A percentile compares a stretch with the other conserved stretches of the same genome.
These are phyloP conservation scores for Sebastes dallii DNA, from an alignment of 2,797 vertebrate species.

Conservation along the genomic window DNA sequence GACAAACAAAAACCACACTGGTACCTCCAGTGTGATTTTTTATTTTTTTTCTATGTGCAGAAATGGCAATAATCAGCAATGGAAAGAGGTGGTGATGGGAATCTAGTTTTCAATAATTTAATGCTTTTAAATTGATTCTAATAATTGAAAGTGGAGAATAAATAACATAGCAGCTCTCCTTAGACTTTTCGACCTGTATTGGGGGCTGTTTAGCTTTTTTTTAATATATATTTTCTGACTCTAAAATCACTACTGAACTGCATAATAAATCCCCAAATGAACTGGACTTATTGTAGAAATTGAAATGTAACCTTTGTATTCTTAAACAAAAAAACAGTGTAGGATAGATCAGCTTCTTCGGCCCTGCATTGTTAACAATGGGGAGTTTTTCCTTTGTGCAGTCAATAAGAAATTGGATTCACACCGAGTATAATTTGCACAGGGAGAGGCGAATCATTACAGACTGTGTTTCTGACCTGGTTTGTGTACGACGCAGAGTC, in stretches of 20 bases:
- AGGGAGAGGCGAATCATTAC: background rate
- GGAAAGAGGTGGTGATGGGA: background rate
- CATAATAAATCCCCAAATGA: background rate
- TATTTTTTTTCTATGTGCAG: no score
- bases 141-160: background rate
- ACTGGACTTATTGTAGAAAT: background rate
- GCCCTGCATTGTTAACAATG: background rate
- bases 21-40: background rate
- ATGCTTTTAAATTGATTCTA: background rate
- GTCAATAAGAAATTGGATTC: background rate
- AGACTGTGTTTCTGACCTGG: conserved; percentile 84
- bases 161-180: background rate
- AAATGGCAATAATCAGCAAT: background rate
- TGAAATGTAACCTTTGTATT: background rate
- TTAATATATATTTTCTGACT: background rate
- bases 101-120: background rate
- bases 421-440: background rate
- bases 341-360: background rate
- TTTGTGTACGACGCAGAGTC: conserved; percentile 91
- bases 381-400: background rate
- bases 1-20: background rate
- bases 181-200: background rate
- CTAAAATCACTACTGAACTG: background rate
- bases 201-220: background rate
- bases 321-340: background rate